Evolutionary conservation across 1,140 invertebrate species (phyloP).

Genomic region (Nasonia vitripennis): DNA sequence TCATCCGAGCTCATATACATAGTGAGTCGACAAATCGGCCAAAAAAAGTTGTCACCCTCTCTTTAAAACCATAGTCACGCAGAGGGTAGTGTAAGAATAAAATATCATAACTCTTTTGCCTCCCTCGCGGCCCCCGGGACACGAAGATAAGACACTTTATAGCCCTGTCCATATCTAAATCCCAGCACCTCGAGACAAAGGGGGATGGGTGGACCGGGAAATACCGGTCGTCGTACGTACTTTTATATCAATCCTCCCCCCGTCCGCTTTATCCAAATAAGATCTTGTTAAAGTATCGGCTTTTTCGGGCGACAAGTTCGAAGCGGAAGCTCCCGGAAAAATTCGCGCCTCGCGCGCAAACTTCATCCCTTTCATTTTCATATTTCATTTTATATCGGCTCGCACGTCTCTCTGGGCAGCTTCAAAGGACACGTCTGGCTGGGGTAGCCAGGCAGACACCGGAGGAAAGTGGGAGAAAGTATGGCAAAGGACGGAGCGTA

Average conservation of each 20-base stretch:
- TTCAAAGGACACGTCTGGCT: background rate
- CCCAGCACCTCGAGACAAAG: background rate
- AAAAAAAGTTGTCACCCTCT: background rate
- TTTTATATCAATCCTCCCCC: background rate
- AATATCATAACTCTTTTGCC: conserved; percentile 8
- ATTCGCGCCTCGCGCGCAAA: conserved; percentile 2
- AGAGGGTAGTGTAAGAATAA: background rate
- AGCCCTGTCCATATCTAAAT: background rate
- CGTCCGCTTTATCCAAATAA: conserved; percentile 26
- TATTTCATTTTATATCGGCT: conserved; percentile 27
- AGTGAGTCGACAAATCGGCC: background rate
- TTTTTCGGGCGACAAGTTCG: background rate
- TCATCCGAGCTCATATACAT: background rate
- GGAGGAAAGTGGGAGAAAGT: background rate
- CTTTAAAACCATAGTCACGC: background rate
- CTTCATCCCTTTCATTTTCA: conserved; percentile 25
- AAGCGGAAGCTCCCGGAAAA: background rate
- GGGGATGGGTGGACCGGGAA: background rate
- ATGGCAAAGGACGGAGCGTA: background rate
- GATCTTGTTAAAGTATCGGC: conserved; percentile 24
- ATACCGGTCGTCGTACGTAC: background rate
- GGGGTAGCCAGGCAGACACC: background rate
- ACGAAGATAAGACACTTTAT: background rate
- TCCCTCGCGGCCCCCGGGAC: background rate
- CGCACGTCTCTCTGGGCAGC: background rate